These are phyloP conservation scores for Scolopax mira DNA, from an alignment of 2,113 vertebrate species.

Conservation along the genomic window DNA sequence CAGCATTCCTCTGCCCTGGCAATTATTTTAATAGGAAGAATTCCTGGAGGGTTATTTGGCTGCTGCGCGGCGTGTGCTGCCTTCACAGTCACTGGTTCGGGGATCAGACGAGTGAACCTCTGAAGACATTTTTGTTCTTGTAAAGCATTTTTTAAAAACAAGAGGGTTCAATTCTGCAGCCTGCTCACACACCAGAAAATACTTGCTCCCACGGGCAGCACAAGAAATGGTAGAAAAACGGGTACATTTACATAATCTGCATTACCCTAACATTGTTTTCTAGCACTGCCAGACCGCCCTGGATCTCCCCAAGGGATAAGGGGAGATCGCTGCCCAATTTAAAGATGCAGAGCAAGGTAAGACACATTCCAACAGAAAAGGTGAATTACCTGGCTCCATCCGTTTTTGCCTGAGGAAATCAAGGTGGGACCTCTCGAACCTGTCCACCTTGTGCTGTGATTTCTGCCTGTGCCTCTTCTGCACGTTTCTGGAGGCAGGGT, in stretches of 20 bases:
- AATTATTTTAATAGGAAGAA: conserved; percentile 43
- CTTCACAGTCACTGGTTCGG: neutral
- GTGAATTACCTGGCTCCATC: neutral
- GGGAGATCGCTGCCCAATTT: fast-evolving
- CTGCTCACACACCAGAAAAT: neutral
- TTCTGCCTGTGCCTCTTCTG: neutral
- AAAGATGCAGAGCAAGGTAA: neutral
- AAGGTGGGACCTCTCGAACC: neutral
- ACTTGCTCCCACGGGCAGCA: neutral
- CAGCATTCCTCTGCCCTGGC: conserved; percentile 38
- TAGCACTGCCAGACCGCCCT: neutral
- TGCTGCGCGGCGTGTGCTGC: fast-evolving
- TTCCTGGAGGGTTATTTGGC: conserved; percentile 42
- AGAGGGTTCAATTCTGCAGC: neutral
- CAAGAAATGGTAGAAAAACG: neutral
- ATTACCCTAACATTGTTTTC: neutral
- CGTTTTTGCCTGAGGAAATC: neutral
- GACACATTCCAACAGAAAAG: neutral
- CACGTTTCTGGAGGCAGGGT: neutral
- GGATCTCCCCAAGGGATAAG: neutral
- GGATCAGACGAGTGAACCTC: neutral
- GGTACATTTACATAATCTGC: neutral
- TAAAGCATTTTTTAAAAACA: neutral
- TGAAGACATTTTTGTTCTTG: neutral
- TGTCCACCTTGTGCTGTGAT: fast-evolving